Conservation (phyloP, 92 coral and sea anemone genomes). For the Umimayanthus chanpuru region DNA sequence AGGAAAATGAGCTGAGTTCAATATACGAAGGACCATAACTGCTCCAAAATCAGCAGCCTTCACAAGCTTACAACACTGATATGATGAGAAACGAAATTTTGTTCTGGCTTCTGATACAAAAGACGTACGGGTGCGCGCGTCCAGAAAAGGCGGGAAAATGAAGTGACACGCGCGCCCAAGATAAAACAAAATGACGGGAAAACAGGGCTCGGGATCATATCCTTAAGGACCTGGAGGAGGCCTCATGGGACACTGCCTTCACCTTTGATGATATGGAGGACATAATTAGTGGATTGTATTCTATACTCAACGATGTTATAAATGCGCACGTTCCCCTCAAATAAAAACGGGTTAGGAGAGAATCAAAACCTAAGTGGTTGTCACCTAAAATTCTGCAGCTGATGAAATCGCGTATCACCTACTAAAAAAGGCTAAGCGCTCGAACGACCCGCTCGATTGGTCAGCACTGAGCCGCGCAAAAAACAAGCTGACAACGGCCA, state of each 20-base stretch:
- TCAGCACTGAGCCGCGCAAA: slow-evolving; percentile 36
- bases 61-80: no score
- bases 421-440: slow-evolving; percentile 38
- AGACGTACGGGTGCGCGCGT: no score
- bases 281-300: slow-evolving; percentile 22
- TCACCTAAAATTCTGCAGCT: slow-evolving; percentile 48
- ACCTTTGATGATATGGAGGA: background rate
- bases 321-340: background rate
- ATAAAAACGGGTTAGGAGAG: slow-evolving; percentile 5
- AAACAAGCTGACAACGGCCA: slow-evolving; percentile 40
- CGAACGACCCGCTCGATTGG: slow-evolving; percentile 46
- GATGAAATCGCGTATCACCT: slow-evolving; percentile 23
- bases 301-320: slow-evolving; percentile 14
- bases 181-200: no score
- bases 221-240: slow-evolving; percentile 21
- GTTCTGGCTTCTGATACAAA: no score
- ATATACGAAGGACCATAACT: no score
- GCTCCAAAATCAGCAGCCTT: no score
- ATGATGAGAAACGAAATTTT: no score
- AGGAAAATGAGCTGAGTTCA: no score
- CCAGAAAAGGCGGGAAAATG: no score
- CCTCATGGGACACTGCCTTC: background rate
- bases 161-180: no score
- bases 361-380: slow-evolving; percentile 47
- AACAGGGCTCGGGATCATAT: no score